These are phyloP conservation scores for Bellardia pandia DNA, from an alignment of 2,888 invertebrate genomes.

Conservation along the genomic window DNA sequence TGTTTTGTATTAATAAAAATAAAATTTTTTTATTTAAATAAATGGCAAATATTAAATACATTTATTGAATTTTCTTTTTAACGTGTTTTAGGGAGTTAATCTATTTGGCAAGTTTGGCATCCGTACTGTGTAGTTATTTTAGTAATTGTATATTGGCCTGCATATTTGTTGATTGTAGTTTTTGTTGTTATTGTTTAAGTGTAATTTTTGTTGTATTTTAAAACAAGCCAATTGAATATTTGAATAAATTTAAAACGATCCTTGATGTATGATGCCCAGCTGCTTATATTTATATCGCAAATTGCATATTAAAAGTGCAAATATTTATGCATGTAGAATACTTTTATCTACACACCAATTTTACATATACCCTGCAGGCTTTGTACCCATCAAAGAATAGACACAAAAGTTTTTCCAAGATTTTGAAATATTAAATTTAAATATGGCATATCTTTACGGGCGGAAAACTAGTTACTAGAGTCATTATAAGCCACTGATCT, in stretches of 20 bases:
- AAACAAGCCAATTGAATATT: conserved; percentile 56
- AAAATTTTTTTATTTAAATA: no score
- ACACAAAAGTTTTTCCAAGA: no score
- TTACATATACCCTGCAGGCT: not conserved
- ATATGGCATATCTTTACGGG: no score
- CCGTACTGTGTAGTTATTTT: not conserved
- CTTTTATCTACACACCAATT: not conserved
- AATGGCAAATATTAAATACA: no score
- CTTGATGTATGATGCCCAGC: conserved; percentile 46
- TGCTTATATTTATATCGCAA: conserved; percentile 50
- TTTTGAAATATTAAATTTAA: no score
- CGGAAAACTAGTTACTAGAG: no score
- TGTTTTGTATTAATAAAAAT: no score
- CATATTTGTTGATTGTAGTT: not conserved
- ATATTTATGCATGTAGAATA: conserved; percentile 48
- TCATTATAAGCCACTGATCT: no score
- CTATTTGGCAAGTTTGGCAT: no score
- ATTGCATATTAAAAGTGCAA: conserved; percentile 53
- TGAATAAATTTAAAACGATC: conserved; percentile 65
- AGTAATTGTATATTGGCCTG: conserved; percentile 21
- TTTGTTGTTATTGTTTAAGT: conserved; percentile 5
- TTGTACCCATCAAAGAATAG: no score
- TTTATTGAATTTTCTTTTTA: no score
- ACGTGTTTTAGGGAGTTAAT: no score
- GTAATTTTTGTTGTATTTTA: not conserved